Percentiles rank a stretch among this genome's conserved stretches.
phyloP scores from a whole-genome alignment of 2,113 vertebrate genomes.

The Diphyllodes magnificus region DNA sequence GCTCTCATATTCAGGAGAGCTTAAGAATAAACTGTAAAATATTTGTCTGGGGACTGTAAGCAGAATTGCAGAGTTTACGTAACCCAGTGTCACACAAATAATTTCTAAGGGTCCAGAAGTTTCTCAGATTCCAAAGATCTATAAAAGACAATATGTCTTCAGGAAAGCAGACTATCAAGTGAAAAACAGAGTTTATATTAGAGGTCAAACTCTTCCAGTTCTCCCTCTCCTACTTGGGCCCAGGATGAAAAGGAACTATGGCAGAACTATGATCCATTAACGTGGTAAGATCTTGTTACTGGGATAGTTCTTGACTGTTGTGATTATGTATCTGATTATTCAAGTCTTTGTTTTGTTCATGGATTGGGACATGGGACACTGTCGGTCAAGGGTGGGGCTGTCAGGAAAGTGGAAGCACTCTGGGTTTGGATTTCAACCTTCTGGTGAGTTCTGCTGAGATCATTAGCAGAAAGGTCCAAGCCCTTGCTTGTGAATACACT shows the following conservation, averaged over 20 bases:
- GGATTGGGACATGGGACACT: not conserved
- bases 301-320: not conserved
- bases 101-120: not conserved
- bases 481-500: not conserved
- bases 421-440: not conserved
- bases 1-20: not conserved
- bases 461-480: not conserved
- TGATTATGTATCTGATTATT: not conserved
- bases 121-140: not conserved
- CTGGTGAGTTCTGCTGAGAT: not conserved
- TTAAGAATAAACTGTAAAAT: not conserved
- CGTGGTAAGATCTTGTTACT: not conserved
- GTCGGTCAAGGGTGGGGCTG: rapidly evolving
- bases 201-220: not conserved
- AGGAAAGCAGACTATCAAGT: not conserved
- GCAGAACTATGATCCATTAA: not conserved
- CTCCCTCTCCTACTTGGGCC: not conserved
- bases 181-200: not conserved
- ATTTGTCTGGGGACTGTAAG: not conserved
- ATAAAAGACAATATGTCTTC: not conserved
- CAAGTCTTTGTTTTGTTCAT: not conserved
- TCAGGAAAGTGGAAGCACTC: not conserved
- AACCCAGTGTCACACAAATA: not conserved
- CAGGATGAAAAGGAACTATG: not conserved
- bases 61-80: not conserved